Evolutionary conservation across 2,888 invertebrate genomes (phyloP).

Genomic region (Oscheius sp.): DNA sequence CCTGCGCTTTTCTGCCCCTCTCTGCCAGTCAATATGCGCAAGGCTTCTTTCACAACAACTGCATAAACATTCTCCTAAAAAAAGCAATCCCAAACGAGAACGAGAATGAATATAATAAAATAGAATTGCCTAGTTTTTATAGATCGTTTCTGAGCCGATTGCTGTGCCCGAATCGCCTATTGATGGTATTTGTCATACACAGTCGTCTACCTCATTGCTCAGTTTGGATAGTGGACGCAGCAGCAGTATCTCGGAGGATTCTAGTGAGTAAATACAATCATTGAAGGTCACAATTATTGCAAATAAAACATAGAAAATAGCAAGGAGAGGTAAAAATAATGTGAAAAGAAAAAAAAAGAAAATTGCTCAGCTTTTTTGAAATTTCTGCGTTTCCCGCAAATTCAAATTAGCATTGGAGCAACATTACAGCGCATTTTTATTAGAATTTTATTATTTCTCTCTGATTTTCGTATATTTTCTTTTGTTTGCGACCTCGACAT

Average conservation of each 20-base stretch:
- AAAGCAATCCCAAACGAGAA: not conserved
- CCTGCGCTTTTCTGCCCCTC: not conserved
- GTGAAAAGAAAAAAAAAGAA: too few relatives aligned
- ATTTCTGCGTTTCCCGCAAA: too few relatives aligned
- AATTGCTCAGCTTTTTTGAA: too few relatives aligned
- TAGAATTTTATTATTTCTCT: too few relatives aligned
- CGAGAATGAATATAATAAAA: constrained; percentile 1
- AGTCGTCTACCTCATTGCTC: constrained; percentile 38
- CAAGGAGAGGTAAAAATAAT: not conserved
- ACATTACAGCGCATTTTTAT: too few relatives aligned
- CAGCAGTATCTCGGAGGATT: constrained; percentile 38
- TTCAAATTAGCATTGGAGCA: too few relatives aligned
- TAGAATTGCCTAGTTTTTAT: constrained; percentile 26
- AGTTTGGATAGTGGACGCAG: constrained; percentile 37
- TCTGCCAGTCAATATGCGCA: constrained; percentile 24
- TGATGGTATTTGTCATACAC: constrained; percentile 39
- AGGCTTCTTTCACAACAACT: not conserved
- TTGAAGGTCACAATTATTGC: not conserved
- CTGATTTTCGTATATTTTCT: too few relatives aligned
- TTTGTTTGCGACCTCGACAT: too few relatives aligned
- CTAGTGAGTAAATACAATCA: constrained; percentile 19
- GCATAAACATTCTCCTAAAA: not conserved
- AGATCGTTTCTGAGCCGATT: constrained; percentile 54
- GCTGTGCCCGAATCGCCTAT: constrained; percentile 42
- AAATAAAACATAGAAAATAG: not conserved